phyloP scores from a whole-genome alignment of 2,113 vertebrate species.

The Chaetodon auriga region DNA sequence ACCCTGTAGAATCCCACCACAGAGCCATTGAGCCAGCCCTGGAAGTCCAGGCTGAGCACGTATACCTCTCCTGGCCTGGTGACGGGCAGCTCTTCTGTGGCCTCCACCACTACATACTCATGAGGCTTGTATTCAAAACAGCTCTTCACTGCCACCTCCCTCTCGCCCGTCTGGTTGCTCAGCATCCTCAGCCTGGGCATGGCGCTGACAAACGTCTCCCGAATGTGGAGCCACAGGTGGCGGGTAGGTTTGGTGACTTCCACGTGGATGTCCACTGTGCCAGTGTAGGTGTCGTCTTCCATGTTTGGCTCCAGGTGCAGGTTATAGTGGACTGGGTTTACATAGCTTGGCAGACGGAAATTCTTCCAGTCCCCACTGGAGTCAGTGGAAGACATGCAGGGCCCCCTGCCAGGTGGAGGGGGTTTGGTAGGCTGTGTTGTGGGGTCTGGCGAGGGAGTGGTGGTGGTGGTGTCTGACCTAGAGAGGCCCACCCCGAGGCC shows the following conservation, averaged over 20 bases:
- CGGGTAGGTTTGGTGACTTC: slow-evolving; percentile 74
- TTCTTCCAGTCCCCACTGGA: slow-evolving; percentile 86
- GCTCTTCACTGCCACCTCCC: slow-evolving; percentile 75
- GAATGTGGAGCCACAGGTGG: slow-evolving; percentile 93
- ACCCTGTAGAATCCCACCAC: slow-evolving; percentile 97
- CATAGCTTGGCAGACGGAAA: slow-evolving; percentile 89
- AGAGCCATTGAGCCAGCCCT: slow-evolving; percentile 92
- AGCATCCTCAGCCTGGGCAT: slow-evolving; percentile 80
- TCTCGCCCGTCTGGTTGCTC: neutral
- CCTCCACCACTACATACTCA: slow-evolving; percentile 92
- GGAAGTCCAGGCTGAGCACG: slow-evolving; percentile 89
- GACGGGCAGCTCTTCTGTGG: slow-evolving; percentile 69
- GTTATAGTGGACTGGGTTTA: slow-evolving; percentile 90
- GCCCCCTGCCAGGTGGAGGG: slow-evolving; percentile 49
- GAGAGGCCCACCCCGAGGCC: slow-evolving; percentile 91
- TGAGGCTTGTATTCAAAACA: slow-evolving; percentile 90
- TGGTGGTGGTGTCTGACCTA: slow-evolving; percentile 55
- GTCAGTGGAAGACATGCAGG: slow-evolving; percentile 84
- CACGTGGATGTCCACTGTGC: slow-evolving; percentile 86
- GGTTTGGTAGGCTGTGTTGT: slow-evolving; percentile 36
- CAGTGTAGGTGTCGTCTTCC: slow-evolving; percentile 87
- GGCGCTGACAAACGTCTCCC: slow-evolving; percentile 87
- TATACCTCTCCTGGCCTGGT: slow-evolving; percentile 71
- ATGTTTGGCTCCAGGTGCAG: slow-evolving; percentile 90
- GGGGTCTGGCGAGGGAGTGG: slow-evolving; percentile 27